Percentiles rank a stretch among this genome's conserved stretches.
phyloP scores from a whole-genome alignment of 2,797 vertebrate species.

The Eremophila alpestris region DNA sequence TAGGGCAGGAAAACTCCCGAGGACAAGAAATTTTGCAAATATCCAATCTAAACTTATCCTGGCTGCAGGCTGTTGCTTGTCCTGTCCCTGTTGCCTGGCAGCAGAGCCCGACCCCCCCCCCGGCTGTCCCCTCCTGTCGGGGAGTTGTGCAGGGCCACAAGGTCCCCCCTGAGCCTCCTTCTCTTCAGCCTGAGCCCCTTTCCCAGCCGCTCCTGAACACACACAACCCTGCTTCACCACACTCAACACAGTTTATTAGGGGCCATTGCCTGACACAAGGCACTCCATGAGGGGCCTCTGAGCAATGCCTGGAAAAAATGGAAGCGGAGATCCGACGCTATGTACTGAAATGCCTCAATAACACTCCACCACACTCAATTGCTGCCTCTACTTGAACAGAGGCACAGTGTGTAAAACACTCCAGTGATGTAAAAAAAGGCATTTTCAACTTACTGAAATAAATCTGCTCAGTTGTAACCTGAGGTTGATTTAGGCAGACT shows the following conservation, averaged over 20 bases:
- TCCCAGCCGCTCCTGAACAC: not conserved
- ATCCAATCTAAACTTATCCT: not conserved
- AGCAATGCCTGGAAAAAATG: not conserved
- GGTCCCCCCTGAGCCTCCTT: not conserved
- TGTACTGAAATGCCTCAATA: not conserved
- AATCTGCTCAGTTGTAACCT: not conserved
- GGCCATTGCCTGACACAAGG: not conserved
- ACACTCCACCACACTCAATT: not conserved
- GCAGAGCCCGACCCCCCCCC: rapidly evolving
- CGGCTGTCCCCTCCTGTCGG: not conserved
- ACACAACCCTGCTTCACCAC: not conserved
- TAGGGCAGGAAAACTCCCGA: not conserved
- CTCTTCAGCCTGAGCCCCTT: not conserved
- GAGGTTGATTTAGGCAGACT: not conserved
- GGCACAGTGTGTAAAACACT: not conserved
- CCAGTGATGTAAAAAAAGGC: not conserved
- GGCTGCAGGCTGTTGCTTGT: not conserved
- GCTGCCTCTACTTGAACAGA: not conserved
- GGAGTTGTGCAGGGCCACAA: not conserved
- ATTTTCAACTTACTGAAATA: not conserved
- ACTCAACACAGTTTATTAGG: not conserved
- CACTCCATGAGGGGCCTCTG: not conserved
- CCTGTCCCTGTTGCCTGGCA: not conserved
- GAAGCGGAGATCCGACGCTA: not conserved
- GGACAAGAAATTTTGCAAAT: not conserved